Percentiles rank a stretch among this genome's conserved stretches.
Conservation (phyloP, 2,797 vertebrate species). For the Tarsius wallacei region DNA sequence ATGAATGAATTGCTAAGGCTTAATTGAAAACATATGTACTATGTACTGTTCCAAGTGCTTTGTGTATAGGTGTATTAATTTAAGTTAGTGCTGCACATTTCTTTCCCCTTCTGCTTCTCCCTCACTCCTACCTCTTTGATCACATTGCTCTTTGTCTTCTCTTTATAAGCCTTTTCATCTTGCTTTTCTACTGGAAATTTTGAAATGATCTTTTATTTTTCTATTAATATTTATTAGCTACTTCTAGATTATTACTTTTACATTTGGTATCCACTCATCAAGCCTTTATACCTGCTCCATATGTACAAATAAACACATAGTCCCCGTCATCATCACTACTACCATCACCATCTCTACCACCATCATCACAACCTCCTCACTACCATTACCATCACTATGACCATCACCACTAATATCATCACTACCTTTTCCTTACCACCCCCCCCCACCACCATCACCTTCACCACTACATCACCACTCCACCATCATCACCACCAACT, state of each 20-base stretch:
- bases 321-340: too few relatives aligned
- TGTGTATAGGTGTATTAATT: neutral
- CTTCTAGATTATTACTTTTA: neutral
- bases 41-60: neutral
- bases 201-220: slow-evolving; percentile 19
- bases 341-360: too few relatives aligned
- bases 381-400: neutral
- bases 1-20: neutral
- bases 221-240: neutral
- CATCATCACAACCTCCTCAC: too few relatives aligned
- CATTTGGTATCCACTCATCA: neutral
- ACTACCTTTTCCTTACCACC: too few relatives aligned
- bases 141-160: neutral
- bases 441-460: neutral
- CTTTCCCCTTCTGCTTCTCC: neutral
- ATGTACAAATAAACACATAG: neutral
- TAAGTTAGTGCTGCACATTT: neutral
- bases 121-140: neutral
- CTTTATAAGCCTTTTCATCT: neutral
- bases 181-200: neutral
- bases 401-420: neutral
- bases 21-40: too few relatives aligned
- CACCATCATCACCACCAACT: neutral
- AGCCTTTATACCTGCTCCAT: neutral
- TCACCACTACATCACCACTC: neutral